phyloP scores from a whole-genome alignment of 2,113 vertebrate genomes.

The Grallaria varia region DNA sequence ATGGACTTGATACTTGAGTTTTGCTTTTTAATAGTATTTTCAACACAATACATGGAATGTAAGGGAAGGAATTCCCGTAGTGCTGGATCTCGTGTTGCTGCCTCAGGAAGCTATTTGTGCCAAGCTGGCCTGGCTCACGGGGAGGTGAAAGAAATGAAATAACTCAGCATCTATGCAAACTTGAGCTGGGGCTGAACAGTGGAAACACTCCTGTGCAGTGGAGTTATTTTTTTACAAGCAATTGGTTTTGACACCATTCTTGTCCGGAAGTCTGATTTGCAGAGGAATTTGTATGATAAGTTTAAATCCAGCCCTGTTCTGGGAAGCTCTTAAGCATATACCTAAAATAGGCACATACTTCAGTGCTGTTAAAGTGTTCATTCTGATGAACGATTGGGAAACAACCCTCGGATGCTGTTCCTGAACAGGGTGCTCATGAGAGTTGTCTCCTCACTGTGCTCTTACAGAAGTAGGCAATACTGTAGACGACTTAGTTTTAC shows the following conservation, averaged over 20 bases:
- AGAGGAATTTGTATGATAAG: slow-evolving; percentile 10
- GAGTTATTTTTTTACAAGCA: not conserved
- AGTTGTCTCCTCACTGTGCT: not conserved
- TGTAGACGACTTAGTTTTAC: not conserved
- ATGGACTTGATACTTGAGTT: not conserved
- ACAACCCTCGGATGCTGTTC: not conserved
- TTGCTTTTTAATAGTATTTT: not conserved
- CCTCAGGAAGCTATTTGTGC: not conserved
- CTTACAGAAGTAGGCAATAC: not conserved
- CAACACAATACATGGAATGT: not conserved
- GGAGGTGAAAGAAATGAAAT: not conserved
- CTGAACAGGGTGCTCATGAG: not conserved
- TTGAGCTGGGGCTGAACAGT: not conserved
- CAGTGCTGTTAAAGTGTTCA: not conserved
- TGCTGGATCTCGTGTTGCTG: not conserved
- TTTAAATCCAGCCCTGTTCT: slow-evolving; percentile 29
- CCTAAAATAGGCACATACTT: slow-evolving; percentile 1
- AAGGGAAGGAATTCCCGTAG: not conserved
- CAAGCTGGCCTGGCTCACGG: not conserved
- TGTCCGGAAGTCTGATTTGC: slow-evolving; percentile 8
- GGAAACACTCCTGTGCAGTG: not conserved
- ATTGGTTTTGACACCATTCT: not conserved
- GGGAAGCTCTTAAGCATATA: slow-evolving; percentile 24
- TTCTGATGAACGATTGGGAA: not conserved
- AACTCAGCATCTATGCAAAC: not conserved